Percentiles rank a stretch among this genome's conserved stretches.
phyloP scores from a whole-genome alignment of 2,797 vertebrate genomes.

The Pantherophis alleghaniensis region DNA sequence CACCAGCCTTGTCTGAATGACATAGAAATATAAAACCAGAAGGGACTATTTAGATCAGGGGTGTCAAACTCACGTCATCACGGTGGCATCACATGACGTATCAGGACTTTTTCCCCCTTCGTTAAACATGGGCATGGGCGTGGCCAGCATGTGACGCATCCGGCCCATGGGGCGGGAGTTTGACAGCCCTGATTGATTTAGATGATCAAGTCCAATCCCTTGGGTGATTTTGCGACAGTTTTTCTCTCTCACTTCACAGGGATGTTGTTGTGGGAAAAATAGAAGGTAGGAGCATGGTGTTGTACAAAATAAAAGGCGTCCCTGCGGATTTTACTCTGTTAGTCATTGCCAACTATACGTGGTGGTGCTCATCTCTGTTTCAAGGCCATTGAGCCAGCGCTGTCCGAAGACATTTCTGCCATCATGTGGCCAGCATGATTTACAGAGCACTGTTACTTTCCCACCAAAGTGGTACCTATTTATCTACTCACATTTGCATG shows the following conservation, averaged over 20 bases:
- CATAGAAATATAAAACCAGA: background rate
- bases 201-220: background rate
- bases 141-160: too few relatives aligned
- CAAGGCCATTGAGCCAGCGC: background rate
- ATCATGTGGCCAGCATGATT: background rate
- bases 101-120: too few relatives aligned
- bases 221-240: background rate
- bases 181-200: background rate
- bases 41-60: background rate
- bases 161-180: accelerated
- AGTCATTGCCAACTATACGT: background rate
- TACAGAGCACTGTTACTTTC: background rate
- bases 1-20: background rate
- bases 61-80: too few relatives aligned
- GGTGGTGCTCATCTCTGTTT: background rate
- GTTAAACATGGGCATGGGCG: too few relatives aligned
- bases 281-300: background rate
- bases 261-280: background rate
- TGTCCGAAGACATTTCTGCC: background rate
- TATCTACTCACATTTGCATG: background rate
- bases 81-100: too few relatives aligned
- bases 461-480: background rate
- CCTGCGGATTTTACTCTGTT: background rate
- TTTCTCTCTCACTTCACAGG: background rate
- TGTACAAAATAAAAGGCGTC: background rate